Evolutionary conservation across 2,888 invertebrate species (phyloP).

Genomic region (Spicauda simplicius): DNA sequence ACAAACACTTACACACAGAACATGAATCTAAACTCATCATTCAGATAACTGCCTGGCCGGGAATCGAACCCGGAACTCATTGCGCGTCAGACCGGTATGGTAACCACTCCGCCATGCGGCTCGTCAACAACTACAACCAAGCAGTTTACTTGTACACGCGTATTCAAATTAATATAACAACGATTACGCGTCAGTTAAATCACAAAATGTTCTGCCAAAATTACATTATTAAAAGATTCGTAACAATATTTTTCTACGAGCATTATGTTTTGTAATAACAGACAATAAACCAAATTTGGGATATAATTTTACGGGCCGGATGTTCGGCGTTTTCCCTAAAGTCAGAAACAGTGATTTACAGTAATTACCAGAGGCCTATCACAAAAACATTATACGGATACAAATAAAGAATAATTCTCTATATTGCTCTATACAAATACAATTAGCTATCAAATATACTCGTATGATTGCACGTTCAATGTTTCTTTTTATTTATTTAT

Average conservation of each 20-base stretch:
- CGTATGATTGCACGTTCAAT: too few species aligned
- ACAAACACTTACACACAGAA: too few species aligned
- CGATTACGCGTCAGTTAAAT: too few species aligned
- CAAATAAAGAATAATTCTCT: background rate
- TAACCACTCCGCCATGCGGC: too few species aligned
- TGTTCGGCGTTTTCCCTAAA: conserved; percentile 27
- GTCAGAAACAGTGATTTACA: conserved; percentile 25
- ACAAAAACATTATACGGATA: conserved; percentile 8
- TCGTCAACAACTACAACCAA: too few species aligned
- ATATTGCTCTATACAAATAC: background rate
- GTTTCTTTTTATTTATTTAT: too few species aligned
- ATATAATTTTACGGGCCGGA: conserved; percentile 25
- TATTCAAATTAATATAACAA: too few species aligned
- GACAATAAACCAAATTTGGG: conserved; percentile 12
- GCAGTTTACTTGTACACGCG: too few species aligned
- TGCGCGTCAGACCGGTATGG: too few species aligned
- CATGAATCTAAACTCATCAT: too few species aligned
- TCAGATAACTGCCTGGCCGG: too few species aligned
- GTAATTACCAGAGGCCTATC: conserved; percentile 14
- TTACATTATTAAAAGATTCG: background rate
- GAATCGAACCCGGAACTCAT: too few species aligned
- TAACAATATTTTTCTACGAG: background rate
- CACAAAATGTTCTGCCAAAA: background rate
- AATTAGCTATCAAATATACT: background rate
- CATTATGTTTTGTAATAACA: conserved; percentile 5